phyloP scores from a whole-genome alignment of 2,113 vertebrate genomes.

The Murina feae region DNA sequence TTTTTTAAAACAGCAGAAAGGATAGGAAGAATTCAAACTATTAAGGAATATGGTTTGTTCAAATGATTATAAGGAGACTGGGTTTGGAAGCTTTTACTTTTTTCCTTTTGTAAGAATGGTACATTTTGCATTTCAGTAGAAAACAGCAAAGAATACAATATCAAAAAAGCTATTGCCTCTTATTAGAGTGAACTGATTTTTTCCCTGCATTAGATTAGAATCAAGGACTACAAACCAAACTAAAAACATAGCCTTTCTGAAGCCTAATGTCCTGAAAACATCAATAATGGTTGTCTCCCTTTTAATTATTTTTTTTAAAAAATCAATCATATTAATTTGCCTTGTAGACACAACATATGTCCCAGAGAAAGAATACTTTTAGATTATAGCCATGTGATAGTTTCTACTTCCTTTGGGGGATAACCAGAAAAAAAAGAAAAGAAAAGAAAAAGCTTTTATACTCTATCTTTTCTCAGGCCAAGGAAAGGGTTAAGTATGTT shows the following conservation, averaged over 20 bases:
- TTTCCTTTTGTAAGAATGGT: background rate
- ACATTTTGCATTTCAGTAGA: background rate
- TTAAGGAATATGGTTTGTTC: background rate
- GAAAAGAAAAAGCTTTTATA: accelerated
- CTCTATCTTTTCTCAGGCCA: background rate
- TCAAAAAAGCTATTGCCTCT: background rate
- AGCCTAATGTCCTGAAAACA: background rate
- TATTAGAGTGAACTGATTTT: background rate
- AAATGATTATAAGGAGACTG: background rate
- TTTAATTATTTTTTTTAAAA: background rate
- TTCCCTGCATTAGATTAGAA: background rate
- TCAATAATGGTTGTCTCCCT: background rate
- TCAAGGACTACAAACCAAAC: slow-evolving; percentile 5
- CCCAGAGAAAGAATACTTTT: background rate
- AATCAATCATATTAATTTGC: background rate
- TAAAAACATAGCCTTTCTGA: slow-evolving; percentile 16
- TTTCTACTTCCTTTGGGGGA: background rate
- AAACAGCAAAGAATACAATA: background rate
- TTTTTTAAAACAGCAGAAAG: background rate
- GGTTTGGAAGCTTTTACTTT: background rate
- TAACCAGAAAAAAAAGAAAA: background rate
- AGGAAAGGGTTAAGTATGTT: slow-evolving; percentile 62
- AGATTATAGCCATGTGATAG: accelerated
- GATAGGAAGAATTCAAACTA: background rate
- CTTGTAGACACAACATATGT: background rate